A percentile compares a stretch with the other conserved stretches of the same genome.
Conservation (phyloP, 1,140 invertebrate genomes). For the Hylyphantes graminicola region DNA sequence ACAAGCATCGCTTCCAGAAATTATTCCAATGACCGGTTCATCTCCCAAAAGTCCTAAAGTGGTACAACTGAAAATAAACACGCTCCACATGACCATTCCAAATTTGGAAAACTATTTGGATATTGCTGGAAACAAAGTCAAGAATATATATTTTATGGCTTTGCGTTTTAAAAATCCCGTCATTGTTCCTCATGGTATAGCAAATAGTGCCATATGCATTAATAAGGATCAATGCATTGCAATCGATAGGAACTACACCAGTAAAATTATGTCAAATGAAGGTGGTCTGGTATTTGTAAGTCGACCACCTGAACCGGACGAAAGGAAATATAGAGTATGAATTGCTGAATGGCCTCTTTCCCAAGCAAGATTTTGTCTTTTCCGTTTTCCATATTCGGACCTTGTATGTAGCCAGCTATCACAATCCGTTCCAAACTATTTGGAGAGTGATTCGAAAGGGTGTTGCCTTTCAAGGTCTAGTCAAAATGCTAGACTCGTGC, state of each 20-base stretch:
- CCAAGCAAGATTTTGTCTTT: neutral
- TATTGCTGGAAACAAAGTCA: neutral
- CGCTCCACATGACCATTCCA: neutral
- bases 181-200: neutral
- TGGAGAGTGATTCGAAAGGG: neutral
- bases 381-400: neutral
- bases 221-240: too few species aligned
- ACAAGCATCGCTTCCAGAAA: too few species aligned
- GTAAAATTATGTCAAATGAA: too few species aligned
- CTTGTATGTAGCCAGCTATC: neutral
- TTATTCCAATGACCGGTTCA: too few species aligned
- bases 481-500: neutral
- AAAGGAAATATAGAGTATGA: neutral
- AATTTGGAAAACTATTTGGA: neutral
- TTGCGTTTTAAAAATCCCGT: neutral
- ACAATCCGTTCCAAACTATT: slow-evolving; percentile 5
- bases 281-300: neutral
- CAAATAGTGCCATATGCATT: too few species aligned
- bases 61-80: too few species aligned
- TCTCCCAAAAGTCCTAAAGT: too few species aligned
- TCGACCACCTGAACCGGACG: neutral
- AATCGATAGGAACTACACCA: too few species aligned
- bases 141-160: neutral
- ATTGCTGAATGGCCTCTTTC: neutral
- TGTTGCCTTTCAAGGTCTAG: neutral